Conservation (phyloP, 2,888 invertebrate species). For the Danaus chrysippus region DNA sequence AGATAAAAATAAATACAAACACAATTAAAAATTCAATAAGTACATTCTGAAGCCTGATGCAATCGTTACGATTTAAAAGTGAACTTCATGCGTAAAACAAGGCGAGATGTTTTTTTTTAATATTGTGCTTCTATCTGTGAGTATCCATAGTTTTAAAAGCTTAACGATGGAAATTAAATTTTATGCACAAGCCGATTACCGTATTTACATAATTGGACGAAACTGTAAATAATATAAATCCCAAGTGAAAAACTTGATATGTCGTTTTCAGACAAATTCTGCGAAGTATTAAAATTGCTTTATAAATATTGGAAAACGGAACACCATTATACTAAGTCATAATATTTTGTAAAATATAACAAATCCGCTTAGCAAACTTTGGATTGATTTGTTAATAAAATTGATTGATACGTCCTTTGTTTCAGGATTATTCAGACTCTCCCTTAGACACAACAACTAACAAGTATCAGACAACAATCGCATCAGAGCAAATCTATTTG, state of each 20-base stretch:
- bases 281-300: background rate
- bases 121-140: slow-evolving; percentile 19
- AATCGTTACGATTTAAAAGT: slow-evolving; percentile 24
- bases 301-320: too few species aligned
- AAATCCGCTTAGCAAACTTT: too few species aligned
- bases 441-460: background rate
- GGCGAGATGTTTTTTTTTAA: slow-evolving; percentile 20
- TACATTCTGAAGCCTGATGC: slow-evolving; percentile 12
- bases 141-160: slow-evolving; percentile 24
- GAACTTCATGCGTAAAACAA: slow-evolving; percentile 14
- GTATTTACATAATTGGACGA: slow-evolving; percentile 11
- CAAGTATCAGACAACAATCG: slow-evolving; percentile 1
- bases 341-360: too few species aligned
- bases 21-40: too few species aligned
- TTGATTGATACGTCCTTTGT: too few species aligned
- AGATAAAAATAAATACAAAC: too few species aligned
- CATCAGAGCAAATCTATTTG: slow-evolving; percentile 11
- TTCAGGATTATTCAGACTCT: too few species aligned
- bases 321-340: too few species aligned
- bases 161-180: slow-evolving; percentile 30
- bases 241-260: background rate
- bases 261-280: background rate
- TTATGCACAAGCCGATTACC: slow-evolving; percentile 40
- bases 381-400: too few species aligned
- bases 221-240: slow-evolving; percentile 1